Evolutionary conservation across 2,888 invertebrate species (phyloP).

Genomic region (Himalopsyche kuldschensis): DNA sequence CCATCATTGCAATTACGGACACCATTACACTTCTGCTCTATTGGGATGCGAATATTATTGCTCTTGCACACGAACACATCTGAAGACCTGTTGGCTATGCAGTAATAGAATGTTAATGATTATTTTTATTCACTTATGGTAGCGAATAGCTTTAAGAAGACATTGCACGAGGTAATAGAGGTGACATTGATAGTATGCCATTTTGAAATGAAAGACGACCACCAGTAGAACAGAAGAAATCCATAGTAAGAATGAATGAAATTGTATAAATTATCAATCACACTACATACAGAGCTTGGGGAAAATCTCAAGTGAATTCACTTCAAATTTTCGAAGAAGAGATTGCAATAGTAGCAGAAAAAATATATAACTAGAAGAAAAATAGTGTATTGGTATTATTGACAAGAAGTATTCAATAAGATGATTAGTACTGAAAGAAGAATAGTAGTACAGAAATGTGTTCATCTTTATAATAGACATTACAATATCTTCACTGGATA

Average conservation of each 20-base stretch:
- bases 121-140: not conserved
- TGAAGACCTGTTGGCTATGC: conserved; percentile 45
- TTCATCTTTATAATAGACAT: not conserved
- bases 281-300: too few species aligned
- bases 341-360: not conserved
- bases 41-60: conserved; percentile 50
- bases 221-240: not conserved
- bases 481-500: not conserved
- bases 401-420: not conserved
- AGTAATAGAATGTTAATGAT: not conserved
- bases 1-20: conserved; percentile 62
- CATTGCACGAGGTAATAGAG: conserved; percentile 22
- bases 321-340: not conserved
- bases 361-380: not conserved
- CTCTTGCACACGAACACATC: conserved; percentile 53
- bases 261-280: too few species aligned
- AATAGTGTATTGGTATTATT: not conserved
- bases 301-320: too few species aligned
- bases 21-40: conserved; percentile 57
- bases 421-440: not conserved
- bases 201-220: not conserved
- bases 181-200: not conserved
- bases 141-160: not conserved
- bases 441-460: not conserved
- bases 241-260: not conserved